These are phyloP conservation scores for Chrysoperla carnea DNA, from an alignment of 1,140 invertebrate species.

Conservation along the genomic window DNA sequence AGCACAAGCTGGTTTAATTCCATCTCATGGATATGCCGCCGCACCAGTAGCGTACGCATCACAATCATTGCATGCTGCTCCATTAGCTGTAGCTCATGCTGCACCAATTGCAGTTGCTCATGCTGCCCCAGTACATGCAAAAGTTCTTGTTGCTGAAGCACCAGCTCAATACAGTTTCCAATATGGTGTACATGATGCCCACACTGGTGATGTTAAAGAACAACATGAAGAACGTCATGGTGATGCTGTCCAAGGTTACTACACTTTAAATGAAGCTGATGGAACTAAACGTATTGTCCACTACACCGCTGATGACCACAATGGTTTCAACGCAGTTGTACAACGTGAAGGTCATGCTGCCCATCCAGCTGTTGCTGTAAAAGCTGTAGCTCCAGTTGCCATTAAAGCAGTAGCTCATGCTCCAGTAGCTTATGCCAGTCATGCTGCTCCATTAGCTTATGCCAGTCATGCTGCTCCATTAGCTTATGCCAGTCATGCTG, in stretches of 20 bases:
- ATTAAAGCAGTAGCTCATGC: neutral
- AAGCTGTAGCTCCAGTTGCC: neutral
- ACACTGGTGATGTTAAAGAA: constrained; percentile 50
- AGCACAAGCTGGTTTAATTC: constrained; percentile 19
- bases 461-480: neutral
- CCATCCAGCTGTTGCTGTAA: neutral
- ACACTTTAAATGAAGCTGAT: constrained; percentile 32
- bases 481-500: too few relatives aligned
- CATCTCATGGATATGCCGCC: constrained; percentile 9
- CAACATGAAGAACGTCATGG: constrained; percentile 41
- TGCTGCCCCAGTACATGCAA: constrained; percentile 1
- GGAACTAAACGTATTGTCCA: constrained; percentile 33
- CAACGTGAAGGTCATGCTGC: neutral
- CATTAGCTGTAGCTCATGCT: too few relatives aligned
- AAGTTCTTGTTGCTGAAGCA: constrained; percentile 5
- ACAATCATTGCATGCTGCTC: neutral
- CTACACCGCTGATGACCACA: constrained; percentile 35
- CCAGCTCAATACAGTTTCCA: constrained; percentile 41
- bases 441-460: neutral
- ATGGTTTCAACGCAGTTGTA: constrained; percentile 35
- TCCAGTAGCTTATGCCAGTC: neutral
- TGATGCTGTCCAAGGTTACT: constrained; percentile 41
- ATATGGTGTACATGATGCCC: constrained; percentile 51
- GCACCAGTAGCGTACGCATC: neutral
- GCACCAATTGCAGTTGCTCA: neutral